Percentiles rank a stretch among this genome's conserved stretches.
phyloP scores from a whole-genome alignment of 2,113 vertebrate genomes.

The Larimichthys crocea region DNA sequence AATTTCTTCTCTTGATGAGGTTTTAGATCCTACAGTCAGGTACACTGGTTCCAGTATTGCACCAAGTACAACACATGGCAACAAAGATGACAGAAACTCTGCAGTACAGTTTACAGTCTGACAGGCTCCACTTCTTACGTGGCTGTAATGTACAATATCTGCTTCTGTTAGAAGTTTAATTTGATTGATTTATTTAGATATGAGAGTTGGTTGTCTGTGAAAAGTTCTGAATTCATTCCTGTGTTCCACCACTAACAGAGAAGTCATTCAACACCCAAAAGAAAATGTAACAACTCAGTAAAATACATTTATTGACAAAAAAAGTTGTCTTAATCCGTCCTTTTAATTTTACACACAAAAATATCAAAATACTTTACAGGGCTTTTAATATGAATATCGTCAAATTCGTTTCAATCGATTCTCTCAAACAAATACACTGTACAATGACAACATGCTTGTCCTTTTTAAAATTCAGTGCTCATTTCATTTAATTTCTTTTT shows the following conservation, averaged over 20 bases:
- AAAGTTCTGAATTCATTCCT: background rate
- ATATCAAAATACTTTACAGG: slow-evolving; percentile 87
- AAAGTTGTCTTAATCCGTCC: slow-evolving; percentile 71
- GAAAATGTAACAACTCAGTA: slow-evolving; percentile 72
- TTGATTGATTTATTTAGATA: no score
- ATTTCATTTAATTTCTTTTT: slow-evolving; percentile 59
- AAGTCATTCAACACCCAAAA: slow-evolving; percentile 43
- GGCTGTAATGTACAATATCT: background rate
- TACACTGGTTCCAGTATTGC: background rate
- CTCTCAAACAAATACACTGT: slow-evolving; percentile 80
- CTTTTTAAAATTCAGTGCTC: slow-evolving; percentile 79
- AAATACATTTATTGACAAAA: slow-evolving; percentile 86
- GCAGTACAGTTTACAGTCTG: background rate
- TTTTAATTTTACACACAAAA: slow-evolving; percentile 85
- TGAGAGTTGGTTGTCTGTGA: background rate
- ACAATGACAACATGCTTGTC: slow-evolving; percentile 78
- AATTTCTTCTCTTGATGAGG: background rate
- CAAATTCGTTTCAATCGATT: slow-evolving; percentile 78
- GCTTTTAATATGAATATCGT: slow-evolving; percentile 82
- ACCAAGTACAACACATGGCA: background rate
- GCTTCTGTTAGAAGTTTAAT: background rate
- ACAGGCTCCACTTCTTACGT: background rate
- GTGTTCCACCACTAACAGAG: background rate
- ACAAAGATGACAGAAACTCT: background rate
- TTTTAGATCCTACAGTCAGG: background rate